phyloP scores from a whole-genome alignment of 1,140 invertebrate genomes.

The Lepidurus couesii region DNA sequence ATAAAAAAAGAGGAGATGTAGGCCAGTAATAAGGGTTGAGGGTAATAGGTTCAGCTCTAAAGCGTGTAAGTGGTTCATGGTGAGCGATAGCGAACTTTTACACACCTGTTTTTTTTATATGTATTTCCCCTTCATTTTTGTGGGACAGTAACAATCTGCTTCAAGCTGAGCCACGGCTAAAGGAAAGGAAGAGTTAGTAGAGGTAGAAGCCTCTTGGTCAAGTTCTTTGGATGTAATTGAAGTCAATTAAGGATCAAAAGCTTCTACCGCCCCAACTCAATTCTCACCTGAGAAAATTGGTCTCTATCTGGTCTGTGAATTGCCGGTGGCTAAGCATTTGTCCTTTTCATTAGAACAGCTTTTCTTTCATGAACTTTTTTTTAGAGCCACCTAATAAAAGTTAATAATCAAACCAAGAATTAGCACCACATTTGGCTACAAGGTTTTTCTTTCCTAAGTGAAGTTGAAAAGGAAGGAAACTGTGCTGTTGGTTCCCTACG shows the following conservation, averaged over 20 bases:
- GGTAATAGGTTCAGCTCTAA: conserved; percentile 7
- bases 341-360: not conserved
- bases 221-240: not conserved
- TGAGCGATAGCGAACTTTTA: conserved; percentile 4
- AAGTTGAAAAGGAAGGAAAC: not conserved
- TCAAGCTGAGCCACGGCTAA: not conserved
- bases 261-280: not conserved
- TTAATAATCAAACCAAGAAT: not conserved
- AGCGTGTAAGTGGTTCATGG: conserved; percentile 6
- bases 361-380: not conserved
- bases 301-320: not conserved
- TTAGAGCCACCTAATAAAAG: not conserved
- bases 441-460: not conserved
- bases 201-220: not conserved
- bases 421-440: not conserved
- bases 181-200: not conserved
- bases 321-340: not conserved
- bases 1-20: not conserved
- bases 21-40: not conserved
- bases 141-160: conserved; percentile 1
- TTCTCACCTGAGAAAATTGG: not conserved
- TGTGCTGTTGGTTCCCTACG: not conserved
- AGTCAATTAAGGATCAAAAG: conserved; percentile 22
- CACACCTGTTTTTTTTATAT: not conserved
- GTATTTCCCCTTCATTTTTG: not conserved